A percentile compares a stretch with the other conserved stretches of the same genome.
Evolutionary conservation across 2,113 vertebrate genomes (phyloP).

Genomic region (Rhipidura dahli): DNA sequence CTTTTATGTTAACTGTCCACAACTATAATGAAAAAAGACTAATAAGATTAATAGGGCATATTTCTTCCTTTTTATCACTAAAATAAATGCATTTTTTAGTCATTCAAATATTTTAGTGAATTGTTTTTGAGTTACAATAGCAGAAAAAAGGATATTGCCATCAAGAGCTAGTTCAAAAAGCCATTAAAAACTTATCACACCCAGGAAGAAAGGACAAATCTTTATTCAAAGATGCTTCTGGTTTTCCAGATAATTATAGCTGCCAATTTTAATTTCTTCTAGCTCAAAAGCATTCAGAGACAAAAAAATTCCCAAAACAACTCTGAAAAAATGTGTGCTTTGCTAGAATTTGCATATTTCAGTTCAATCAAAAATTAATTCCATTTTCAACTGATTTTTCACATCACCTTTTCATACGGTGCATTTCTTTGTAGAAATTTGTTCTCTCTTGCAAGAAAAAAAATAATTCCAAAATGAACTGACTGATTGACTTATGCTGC

Average conservation of each 20-base stretch:
- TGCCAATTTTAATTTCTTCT: background rate
- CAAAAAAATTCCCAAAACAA: background rate
- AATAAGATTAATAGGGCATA: background rate
- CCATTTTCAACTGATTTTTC: background rate
- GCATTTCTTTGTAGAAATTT: background rate
- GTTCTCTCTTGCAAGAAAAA: background rate
- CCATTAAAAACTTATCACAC: background rate
- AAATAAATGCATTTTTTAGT: rapidly evolving
- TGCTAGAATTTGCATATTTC: background rate
- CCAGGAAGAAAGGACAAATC: background rate
- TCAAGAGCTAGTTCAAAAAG: background rate
- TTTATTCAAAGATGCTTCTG: background rate
- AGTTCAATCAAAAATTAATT: background rate
- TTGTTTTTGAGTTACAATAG: background rate
- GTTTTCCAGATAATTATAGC: background rate
- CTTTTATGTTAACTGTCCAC: background rate
- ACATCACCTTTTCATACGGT: background rate
- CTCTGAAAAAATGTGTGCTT: background rate
- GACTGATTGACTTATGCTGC: background rate
- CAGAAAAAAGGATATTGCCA: background rate
- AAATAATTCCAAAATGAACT: background rate
- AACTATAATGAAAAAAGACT: background rate
- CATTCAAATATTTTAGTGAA: background rate
- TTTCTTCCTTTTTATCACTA: background rate
- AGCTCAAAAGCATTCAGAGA: background rate